Evolutionary conservation across 2,888 invertebrate species (phyloP), one percentile per base, ranked within the genome.

Genomic region (Perizoma affinitatum): DNA sequence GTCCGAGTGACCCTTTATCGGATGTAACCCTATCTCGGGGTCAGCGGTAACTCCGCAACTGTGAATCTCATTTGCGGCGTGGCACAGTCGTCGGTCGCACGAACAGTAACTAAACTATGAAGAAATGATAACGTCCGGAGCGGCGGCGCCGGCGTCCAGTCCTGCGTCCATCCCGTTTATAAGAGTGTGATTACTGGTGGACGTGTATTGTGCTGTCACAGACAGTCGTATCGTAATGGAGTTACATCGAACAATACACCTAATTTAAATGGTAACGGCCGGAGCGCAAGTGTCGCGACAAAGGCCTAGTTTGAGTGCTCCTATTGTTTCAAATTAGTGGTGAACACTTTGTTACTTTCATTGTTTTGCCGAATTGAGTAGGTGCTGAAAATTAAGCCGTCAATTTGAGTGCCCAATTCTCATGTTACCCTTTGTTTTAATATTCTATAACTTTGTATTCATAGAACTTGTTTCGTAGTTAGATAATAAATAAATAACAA

Each of bases 201-300:
- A 6, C 1, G 38, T 6, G 38, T 38, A 38, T 38, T 38, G 38
- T 38, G 38, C 4, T n/a, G n/a, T n/a, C n/a, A n/a, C 38, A 7
- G 38, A 1, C 40, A 48, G 34, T 33, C 45, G 40, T 35, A 51
- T 52, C 57, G 54, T 58, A 58, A 67, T 67, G 62, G 58, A 65
- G 64, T 63, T 59, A 59, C 64, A 59, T 65, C 59, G 57, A 65
- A 68, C 68, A 65, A 68, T 64, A 68, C 67, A 64, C 63, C 61
- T 61, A 34, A 66, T 66, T 68, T 58, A 61, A 65, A 68, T 63
- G 66, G 52, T 59, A 61, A 66, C 68, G 53, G 60, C 58, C 44
- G 56, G 54, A 61, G 48, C 57, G 49, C 55, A 60, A 58, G 61
- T 65, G 51, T 60, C 54, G 50, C 54, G 63, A 58, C 65, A 48